Percentiles rank a stretch among this genome's conserved stretches.
Conservation (phyloP, 2,113 vertebrate genomes). For the Meles meles region DNA sequence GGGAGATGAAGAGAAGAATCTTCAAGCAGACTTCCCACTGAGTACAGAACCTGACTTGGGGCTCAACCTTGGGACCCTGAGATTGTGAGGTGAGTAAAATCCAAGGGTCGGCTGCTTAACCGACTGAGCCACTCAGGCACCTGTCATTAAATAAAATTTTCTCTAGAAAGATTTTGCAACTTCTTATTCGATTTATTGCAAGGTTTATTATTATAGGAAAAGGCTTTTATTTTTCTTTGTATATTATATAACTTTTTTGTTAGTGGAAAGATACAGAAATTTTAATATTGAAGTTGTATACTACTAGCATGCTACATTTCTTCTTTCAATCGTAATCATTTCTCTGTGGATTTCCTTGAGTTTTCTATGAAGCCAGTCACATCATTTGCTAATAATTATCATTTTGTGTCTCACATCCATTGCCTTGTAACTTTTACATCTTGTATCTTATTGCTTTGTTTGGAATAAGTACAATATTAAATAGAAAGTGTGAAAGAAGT, state of each 20-base stretch:
- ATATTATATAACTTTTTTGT: not conserved
- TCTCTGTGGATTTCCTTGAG: not conserved
- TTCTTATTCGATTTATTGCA: not conserved
- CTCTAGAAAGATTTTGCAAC: not conserved
- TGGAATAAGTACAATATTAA: not conserved
- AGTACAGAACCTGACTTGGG: too few species aligned
- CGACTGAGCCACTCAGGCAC: too few species aligned
- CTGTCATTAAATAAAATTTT: not conserved
- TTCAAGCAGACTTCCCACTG: too few species aligned
- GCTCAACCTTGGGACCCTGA: too few species aligned
- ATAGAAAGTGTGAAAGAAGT: not conserved
- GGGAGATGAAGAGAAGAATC: too few species aligned
- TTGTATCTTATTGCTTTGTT: not conserved
- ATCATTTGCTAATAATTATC: not conserved
- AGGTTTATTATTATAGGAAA: not conserved
- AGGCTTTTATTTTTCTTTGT: not conserved
- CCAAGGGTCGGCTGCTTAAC: too few species aligned
- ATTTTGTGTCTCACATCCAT: not conserved
- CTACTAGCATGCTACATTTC: not conserved
- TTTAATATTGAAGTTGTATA: not conserved
- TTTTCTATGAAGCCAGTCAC: not conserved
- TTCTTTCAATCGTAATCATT: not conserved
- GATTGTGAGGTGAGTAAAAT: too few species aligned
- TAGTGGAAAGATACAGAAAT: not conserved
- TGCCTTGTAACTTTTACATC: not conserved